Base-by-base conservation (phyloP, 2,888 invertebrate species). In the Sarcophaga carnaria region DNA sequence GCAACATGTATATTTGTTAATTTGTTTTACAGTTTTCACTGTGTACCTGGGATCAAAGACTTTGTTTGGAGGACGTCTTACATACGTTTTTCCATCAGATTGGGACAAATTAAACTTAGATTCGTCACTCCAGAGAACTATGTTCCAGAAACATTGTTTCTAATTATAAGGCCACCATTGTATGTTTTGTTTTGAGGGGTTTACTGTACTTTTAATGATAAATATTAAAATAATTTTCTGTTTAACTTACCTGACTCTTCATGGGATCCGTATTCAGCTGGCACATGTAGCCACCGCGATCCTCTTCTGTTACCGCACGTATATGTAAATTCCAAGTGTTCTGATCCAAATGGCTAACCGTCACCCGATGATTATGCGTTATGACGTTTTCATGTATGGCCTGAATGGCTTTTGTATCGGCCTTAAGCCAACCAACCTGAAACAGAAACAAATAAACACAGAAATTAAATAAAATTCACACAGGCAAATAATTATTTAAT, bases 251-350 rank as follows among this genome's bases (percentile, higher is more conserved):
- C 96, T 98, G 98, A 93, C 97, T 97, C 94, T 97, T 97, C 98
- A 98, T 98, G 0, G 98, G 98, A 94, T 97, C 97, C 25, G 98
- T 98, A 94, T 98, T 98, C 91, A 98, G 96, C 94, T 98, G 98
- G 94, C 98, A 98, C 97, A 98, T 98, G 94, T 98, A 98, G 90
- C 96, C 95, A 49, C 98, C 98, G 72, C 96, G 95, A 93, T 98
- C 98, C 91, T 97, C 97, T 92, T 97, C 97, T 91, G 97, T 96
- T 3, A 97, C 96, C 90, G 96, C 96, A 91, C 96, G 96, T 92
- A 98, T 97, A 93, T 97, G 97, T 88, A 98, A 95, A 94, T 97
- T 97, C 98, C 98, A 98, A 90, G 96, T 97, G 88, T 96, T 95
- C 93, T 97, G 96, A 91, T 98, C 97, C 91, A 96, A 96, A 93